Evolutionary conservation across 1,140 invertebrate species (phyloP).

Genomic region (Neodiprion fabricii): DNA sequence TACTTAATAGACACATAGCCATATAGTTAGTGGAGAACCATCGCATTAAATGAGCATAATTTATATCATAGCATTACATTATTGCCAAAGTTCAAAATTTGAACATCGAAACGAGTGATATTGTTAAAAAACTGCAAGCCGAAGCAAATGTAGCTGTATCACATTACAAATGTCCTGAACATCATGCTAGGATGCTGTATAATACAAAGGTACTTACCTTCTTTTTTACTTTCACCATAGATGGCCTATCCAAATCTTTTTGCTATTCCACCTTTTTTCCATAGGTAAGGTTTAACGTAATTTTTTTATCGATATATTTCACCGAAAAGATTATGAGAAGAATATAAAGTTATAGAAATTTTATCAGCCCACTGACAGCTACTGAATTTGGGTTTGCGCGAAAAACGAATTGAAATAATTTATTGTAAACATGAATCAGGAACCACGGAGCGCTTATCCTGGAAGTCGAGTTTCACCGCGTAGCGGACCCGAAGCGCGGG

Average conservation of each 20-base stretch:
- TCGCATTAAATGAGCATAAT: slow-evolving; percentile 6
- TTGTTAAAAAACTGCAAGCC: slow-evolving; percentile 72
- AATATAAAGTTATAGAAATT: too few species aligned
- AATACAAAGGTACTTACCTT: slow-evolving; percentile 66
- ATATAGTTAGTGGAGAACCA: not conserved
- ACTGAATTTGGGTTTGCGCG: too few species aligned
- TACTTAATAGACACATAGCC: slow-evolving; percentile 14
- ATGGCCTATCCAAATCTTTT: slow-evolving; percentile 20
- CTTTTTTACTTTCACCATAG: slow-evolving; percentile 22
- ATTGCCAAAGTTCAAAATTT: slow-evolving; percentile 77
- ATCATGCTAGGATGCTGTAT: slow-evolving; percentile 69
- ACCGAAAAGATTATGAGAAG: too few species aligned
- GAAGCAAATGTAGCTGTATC: slow-evolving; percentile 73
- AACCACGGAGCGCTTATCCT: too few species aligned
- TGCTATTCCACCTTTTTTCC: slow-evolving; percentile 39
- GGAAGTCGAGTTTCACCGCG: too few species aligned
- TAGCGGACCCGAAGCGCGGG: too few species aligned
- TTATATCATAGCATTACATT: slow-evolving; percentile 65
- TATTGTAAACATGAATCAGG: too few species aligned
- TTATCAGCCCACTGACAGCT: too few species aligned
- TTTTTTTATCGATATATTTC: too few species aligned
- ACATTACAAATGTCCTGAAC: slow-evolving; percentile 73
- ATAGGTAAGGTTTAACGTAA: slow-evolving; percentile 60
- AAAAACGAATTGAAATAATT: too few species aligned
- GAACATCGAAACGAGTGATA: slow-evolving; percentile 72